These are phyloP conservation scores for Erinaceus europaeus DNA, from an alignment of 2,113 vertebrate genomes.

Conservation along the genomic window DNA sequence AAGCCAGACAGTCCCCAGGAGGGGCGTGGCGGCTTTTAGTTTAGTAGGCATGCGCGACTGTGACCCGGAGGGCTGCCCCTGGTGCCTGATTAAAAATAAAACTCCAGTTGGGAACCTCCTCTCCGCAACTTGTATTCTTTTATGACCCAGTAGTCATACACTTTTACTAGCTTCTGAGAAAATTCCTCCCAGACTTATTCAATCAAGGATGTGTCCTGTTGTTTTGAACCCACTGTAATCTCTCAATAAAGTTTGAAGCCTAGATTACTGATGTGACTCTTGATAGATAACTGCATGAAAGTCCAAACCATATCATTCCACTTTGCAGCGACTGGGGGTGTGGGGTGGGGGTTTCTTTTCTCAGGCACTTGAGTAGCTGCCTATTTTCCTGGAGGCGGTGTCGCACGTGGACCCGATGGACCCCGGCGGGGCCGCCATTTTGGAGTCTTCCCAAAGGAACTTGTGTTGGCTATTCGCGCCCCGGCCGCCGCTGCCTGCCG, in stretches of 20 bases:
- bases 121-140: not conserved
- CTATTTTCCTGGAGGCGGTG: conserved; percentile 36
- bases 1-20: accelerated
- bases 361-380: conserved; percentile 51
- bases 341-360: not conserved
- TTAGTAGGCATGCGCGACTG: not conserved
- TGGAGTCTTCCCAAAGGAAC: conserved; percentile 31
- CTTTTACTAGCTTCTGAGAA: not conserved
- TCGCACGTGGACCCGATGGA: conserved; percentile 44
- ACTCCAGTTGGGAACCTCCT: not conserved
- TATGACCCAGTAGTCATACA: not conserved
- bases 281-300: not conserved
- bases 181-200: not conserved
- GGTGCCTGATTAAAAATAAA: conserved; percentile 47
- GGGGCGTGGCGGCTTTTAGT: conserved; percentile 5
- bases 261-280: not conserved
- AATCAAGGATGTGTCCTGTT: not conserved
- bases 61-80: not conserved
- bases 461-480: not conserved
- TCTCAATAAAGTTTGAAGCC: not conserved
- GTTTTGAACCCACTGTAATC: not conserved
- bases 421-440: conserved; percentile 77
- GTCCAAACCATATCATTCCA: not conserved
- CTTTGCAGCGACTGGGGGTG: not conserved
- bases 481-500: not conserved